Conservation (phyloP, 1,140 invertebrate species). For the Wasmannia auropunctata region DNA sequence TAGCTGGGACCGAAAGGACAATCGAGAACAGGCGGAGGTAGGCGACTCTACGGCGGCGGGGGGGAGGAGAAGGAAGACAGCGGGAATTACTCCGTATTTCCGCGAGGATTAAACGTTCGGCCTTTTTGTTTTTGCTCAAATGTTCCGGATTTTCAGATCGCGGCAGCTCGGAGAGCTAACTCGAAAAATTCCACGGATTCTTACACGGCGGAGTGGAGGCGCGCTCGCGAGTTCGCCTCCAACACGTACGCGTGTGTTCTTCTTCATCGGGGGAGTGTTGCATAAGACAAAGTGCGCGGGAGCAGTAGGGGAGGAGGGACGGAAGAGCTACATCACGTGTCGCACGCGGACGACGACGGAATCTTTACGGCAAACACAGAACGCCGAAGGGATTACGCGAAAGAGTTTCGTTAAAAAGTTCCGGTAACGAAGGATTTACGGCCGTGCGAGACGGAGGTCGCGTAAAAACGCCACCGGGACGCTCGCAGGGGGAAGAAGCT, state of each 20-base stretch:
- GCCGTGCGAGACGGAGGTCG: conserved; percentile 7
- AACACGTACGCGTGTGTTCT: background rate
- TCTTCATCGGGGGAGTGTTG: background rate
- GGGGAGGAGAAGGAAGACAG: conserved; percentile 4
- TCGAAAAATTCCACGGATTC: conserved; percentile 80
- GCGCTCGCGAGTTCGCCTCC: conserved; percentile 74
- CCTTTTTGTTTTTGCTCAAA: conserved; percentile 54
- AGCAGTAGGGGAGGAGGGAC: conserved; percentile 30
- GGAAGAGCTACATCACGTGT: conserved; percentile 72
- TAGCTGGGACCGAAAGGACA: conserved; percentile 32
- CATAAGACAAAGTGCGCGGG: conserved; percentile 20
- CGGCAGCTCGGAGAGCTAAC: conserved; percentile 74
- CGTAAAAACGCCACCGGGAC: conserved; percentile 12
- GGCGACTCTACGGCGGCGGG: background rate
- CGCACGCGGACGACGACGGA: conserved; percentile 70
- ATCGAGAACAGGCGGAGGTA: conserved; percentile 16
- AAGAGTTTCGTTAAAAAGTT: conserved; percentile 60
- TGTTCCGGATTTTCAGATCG: conserved; percentile 77
- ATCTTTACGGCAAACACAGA: conserved; percentile 72
- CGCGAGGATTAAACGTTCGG: conserved; percentile 51
- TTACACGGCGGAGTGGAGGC: conserved; percentile 74
- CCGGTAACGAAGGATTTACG: conserved; percentile 58
- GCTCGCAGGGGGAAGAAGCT: background rate
- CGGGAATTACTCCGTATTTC: conserved; percentile 56
- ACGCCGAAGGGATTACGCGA: conserved; percentile 53